These are phyloP conservation scores for Rhinichthys klamathensis DNA, from an alignment of 2,113 vertebrate species.

Conservation along the genomic window DNA sequence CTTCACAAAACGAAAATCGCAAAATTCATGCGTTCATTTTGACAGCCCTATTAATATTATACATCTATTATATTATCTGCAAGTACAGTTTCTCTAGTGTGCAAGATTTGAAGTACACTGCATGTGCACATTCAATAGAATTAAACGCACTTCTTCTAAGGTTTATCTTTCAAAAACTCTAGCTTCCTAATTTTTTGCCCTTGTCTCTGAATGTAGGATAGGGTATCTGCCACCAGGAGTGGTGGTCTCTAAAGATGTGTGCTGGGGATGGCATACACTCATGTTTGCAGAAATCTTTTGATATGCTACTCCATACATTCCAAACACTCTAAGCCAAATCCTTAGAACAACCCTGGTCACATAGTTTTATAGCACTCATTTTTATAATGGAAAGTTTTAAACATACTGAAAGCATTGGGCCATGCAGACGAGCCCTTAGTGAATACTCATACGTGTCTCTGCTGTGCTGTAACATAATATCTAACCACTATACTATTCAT, in stretches of 20 bases:
- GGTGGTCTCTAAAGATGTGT: not conserved
- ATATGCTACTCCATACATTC: not conserved
- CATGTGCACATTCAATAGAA: too few species aligned
- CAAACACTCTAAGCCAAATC: not conserved
- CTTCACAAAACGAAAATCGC: too few species aligned
- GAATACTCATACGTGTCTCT: not conserved
- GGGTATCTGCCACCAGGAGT: not conserved
- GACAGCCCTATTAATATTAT: too few species aligned
- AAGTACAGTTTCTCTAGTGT: too few species aligned
- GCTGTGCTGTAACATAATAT: not conserved
- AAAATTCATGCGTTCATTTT: too few species aligned
- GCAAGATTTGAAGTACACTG: too few species aligned
- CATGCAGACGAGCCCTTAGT: not conserved
- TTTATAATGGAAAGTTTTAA: slow-evolving; percentile 20
- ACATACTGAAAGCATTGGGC: not conserved
- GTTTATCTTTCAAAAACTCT: not conserved
- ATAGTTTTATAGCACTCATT: not conserved
- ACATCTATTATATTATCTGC: too few species aligned
- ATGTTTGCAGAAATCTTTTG: not conserved
- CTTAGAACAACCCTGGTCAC: not conserved
- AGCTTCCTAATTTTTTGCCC: not conserved
- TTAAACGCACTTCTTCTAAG: too few species aligned
- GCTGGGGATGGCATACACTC: not conserved
- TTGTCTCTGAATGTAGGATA: not conserved
- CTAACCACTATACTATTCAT: not conserved